Percentiles rank a stretch among this genome's conserved stretches.
Conservation (phyloP, 2,113 vertebrate genomes). For the Oreotragus oreotragus region DNA sequence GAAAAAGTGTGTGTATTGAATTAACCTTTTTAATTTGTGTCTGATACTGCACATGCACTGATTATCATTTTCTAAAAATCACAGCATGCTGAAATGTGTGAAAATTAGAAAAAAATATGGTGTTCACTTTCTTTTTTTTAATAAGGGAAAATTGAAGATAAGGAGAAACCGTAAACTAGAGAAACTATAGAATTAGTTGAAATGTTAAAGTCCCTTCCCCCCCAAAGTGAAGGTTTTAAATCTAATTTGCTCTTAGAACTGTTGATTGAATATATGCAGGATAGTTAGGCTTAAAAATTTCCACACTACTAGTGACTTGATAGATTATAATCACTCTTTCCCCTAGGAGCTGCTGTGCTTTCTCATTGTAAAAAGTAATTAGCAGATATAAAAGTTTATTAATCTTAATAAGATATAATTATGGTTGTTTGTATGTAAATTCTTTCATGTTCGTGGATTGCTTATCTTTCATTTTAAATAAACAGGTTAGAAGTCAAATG, state of each 20-base stretch:
- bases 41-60: not conserved
- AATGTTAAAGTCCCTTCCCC: not conserved
- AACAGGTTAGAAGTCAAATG: conserved; percentile 57
- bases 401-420: conserved; percentile 74
- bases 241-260: not conserved
- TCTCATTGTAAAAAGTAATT: conserved; percentile 75
- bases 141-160: not conserved
- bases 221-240: conserved; percentile 22
- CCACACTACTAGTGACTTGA: conserved; percentile 67
- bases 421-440: conserved; percentile 72
- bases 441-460: conserved; percentile 70
- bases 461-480: conserved; percentile 73
- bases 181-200: not conserved
- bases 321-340: conserved; percentile 64
- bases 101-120: not conserved
- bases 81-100: not conserved
- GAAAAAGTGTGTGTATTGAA: not conserved
- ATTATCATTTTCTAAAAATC: conserved; percentile 24
- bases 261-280: not conserved
- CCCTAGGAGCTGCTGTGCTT: conserved; percentile 71
- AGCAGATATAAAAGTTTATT: conserved; percentile 74
- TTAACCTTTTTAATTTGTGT: conserved; percentile 33
- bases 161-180: not conserved
- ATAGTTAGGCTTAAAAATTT: conserved; percentile 48
- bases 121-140: not conserved